Percentiles rank a stretch among this genome's conserved stretches.
These are phyloP conservation scores for Procavia capensis DNA, from an alignment of 2,113 vertebrate genomes.

Conservation along the genomic window DNA sequence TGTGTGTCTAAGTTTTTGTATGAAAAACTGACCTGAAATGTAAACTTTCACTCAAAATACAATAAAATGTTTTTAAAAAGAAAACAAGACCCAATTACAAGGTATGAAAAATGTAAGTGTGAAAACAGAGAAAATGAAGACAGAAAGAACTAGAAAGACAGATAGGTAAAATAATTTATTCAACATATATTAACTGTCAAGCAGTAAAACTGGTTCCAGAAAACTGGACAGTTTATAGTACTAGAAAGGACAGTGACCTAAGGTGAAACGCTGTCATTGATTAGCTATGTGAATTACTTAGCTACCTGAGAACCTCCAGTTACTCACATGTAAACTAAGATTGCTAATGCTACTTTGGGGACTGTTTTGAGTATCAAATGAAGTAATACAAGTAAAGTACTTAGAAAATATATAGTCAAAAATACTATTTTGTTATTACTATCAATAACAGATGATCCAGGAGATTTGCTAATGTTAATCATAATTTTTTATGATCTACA, in stretches of 20 bases:
- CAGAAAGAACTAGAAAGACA: constrained; percentile 60
- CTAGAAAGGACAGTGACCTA: background rate
- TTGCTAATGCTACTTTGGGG: background rate
- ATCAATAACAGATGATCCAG: too few relatives aligned
- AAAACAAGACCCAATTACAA: background rate
- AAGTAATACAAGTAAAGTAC: background rate
- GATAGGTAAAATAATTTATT: background rate
- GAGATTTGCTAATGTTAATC: too few relatives aligned
- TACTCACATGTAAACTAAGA: background rate
- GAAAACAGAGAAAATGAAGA: constrained; percentile 44
- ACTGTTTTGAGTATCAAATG: background rate
- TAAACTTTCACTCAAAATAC: too few relatives aligned
- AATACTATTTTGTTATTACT: background rate
- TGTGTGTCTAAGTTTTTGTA: too few relatives aligned
- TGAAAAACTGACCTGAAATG: too few relatives aligned
- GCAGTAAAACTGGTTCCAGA: background rate
- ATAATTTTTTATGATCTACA: too few relatives aligned
- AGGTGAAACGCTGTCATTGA: background rate
- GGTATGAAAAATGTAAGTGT: background rate
- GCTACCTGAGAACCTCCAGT: background rate
- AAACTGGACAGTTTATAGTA: background rate
- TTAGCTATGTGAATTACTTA: background rate
- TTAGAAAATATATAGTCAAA: background rate
- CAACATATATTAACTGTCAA: background rate
- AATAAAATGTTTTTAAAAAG: too few relatives aligned